Evolutionary conservation across 92 coral and sea anemone genomes (phyloP).

Genomic region (Umimayanthus chanpuru): DNA sequence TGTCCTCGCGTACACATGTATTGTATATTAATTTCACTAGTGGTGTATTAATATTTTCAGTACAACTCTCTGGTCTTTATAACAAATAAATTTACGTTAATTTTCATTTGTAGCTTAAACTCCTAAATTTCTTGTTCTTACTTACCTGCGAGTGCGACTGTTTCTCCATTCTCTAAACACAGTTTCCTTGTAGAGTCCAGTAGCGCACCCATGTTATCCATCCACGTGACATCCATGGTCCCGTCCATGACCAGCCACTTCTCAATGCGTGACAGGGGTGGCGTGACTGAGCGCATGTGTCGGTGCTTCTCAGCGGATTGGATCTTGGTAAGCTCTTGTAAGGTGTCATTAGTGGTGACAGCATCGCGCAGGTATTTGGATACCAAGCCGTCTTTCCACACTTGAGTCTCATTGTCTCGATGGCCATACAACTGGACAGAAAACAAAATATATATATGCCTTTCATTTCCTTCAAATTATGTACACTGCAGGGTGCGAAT

Average conservation of each 20-base stretch:
- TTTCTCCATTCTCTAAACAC: slow-evolving; percentile 84
- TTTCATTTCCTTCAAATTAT: neutral
- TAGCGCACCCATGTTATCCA: slow-evolving; percentile 81
- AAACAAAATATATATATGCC: neutral
- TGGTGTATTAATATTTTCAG: no score
- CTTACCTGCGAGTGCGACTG: slow-evolving; percentile 83
- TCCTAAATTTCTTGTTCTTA: neutral
- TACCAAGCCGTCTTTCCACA: slow-evolving; percentile 89
- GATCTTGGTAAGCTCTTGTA: slow-evolving; percentile 56
- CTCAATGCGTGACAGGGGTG: slow-evolving; percentile 65
- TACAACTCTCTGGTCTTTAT: no score
- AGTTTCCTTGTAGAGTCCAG: slow-evolving; percentile 78
- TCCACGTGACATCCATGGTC: slow-evolving; percentile 83
- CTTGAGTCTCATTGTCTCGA: slow-evolving; percentile 56
- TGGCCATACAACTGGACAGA: slow-evolving; percentile 76
- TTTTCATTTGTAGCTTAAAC: no score
- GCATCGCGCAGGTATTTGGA: slow-evolving; percentile 90
- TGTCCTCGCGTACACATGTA: no score
- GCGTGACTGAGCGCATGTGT: slow-evolving; percentile 64
- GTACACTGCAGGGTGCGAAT: no score
- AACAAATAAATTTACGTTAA: no score
- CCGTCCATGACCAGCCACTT: slow-evolving; percentile 97
- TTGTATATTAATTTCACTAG: no score
- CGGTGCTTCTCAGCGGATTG: slow-evolving; percentile 77
- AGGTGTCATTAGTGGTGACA: slow-evolving; percentile 58